phyloP scores from a whole-genome alignment of 2,797 vertebrate species.

The Etheostoma nigrum region DNA sequence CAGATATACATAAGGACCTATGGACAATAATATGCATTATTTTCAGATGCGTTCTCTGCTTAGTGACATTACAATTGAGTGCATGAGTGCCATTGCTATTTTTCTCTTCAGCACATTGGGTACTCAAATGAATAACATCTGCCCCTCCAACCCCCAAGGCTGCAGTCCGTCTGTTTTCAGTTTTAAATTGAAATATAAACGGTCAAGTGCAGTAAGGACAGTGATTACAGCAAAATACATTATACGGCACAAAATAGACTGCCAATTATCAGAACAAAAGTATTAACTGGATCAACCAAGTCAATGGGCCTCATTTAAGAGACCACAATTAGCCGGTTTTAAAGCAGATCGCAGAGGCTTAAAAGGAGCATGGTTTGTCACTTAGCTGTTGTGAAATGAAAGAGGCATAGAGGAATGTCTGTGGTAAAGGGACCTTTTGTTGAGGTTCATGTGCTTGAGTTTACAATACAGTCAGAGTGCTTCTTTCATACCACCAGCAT shows the following conservation, averaged over 20 bases:
- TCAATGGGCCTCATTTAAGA: constrained; percentile 64
- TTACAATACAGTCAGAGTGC: constrained; percentile 40
- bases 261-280: constrained; percentile 59
- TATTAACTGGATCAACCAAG: constrained; percentile 54
- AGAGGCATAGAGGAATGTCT: constrained; percentile 37
- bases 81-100: not conserved
- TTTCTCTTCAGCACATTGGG: constrained; percentile 16
- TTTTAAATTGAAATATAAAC: constrained; percentile 40
- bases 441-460: constrained; percentile 31
- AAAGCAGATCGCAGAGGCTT: constrained; percentile 44
- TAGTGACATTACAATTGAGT: constrained; percentile 11
- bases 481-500: constrained; percentile 34
- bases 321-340: constrained; percentile 63
- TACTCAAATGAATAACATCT: constrained; percentile 28
- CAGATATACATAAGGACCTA: not conserved
- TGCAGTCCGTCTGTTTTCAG: constrained; percentile 8
- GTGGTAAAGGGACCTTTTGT: constrained; percentile 45
- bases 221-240: constrained; percentile 43
- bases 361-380: constrained; percentile 49
- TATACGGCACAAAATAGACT: constrained; percentile 26
- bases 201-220: constrained; percentile 23
- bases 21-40: not conserved
- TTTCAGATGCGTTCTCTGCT: not conserved
- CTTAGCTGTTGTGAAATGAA: constrained; percentile 47
- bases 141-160: constrained; percentile 5